Evolutionary conservation across 1,140 invertebrate genomes (phyloP).

Genomic region (Carposina sasakii): DNA sequence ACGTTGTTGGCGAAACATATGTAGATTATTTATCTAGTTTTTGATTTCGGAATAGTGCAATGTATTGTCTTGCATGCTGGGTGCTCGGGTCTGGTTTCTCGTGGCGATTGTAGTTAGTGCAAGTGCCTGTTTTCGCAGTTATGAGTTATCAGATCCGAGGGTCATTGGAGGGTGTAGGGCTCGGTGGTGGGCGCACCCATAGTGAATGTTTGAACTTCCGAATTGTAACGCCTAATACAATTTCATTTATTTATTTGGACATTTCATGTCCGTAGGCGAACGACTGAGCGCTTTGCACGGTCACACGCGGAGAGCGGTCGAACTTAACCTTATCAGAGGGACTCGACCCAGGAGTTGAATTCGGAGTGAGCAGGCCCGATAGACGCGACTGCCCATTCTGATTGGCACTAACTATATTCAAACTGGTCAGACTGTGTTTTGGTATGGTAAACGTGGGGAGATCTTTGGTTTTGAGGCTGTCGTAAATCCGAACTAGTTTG

Average conservation of each 20-base stretch:
- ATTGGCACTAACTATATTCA: conserved; percentile 40
- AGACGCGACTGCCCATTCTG: conserved; percentile 14
- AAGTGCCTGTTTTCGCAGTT: no score
- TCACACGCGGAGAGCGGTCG: conserved; percentile 42
- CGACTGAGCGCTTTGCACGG: conserved; percentile 32
- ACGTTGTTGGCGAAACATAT: no score
- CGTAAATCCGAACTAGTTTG: conserved; percentile 62
- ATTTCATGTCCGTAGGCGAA: conserved; percentile 23
- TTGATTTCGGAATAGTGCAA: no score
- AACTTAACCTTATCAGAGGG: conserved; percentile 43
- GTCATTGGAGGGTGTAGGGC: no score
- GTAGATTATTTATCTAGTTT: no score
- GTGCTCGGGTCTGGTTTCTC: no score
- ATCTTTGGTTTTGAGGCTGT: conserved; percentile 51
- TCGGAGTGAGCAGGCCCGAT: conserved; percentile 14
- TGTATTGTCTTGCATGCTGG: no score
- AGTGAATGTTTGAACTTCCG: no score
- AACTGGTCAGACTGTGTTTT: conserved; percentile 46
- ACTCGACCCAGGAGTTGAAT: conserved; percentile 29
- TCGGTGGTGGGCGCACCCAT: no score
- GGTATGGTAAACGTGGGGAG: conserved; percentile 51
- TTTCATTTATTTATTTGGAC: conserved; percentile 22
- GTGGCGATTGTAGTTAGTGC: no score
- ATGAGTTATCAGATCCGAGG: no score
- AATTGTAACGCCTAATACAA: no score